Evolutionary conservation across 2,113 vertebrate species (phyloP).

Genomic region (Seriola aureovittata): DNA sequence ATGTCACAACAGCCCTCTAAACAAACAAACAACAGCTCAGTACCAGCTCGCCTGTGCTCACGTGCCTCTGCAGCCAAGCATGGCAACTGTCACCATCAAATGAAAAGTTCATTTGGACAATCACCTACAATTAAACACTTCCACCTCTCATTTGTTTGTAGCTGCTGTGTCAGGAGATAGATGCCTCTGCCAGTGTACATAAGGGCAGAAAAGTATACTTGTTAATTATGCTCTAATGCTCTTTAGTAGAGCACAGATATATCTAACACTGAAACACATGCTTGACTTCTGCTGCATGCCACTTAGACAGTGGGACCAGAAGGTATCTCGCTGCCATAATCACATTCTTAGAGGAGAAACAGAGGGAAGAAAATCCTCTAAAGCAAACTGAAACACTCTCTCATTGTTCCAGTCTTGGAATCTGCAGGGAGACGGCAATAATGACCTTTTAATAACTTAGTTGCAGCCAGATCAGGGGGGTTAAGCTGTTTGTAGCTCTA

Average conservation of each 20-base stretch:
- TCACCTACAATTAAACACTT: constrained; percentile 20
- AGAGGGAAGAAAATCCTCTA: constrained; percentile 41
- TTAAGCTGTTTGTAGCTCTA: constrained; percentile 70
- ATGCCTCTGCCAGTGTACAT: neutral
- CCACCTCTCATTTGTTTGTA: neutral
- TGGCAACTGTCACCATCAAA: neutral
- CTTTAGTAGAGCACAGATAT: constrained; percentile 5
- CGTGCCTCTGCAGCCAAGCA: constrained; percentile 15
- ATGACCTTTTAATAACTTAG: constrained; percentile 82
- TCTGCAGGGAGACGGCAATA: constrained; percentile 69
- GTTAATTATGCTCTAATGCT: constrained; percentile 12
- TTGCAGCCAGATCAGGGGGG: constrained; percentile 55
- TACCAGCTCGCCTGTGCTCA: constrained; percentile 15
- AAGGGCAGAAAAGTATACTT: neutral
- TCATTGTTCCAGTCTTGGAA: constrained; percentile 72
- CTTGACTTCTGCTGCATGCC: constrained; percentile 18
- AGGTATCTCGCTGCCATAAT: constrained; percentile 49
- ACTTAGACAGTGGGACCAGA: constrained; percentile 2
- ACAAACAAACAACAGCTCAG: constrained; percentile 69
- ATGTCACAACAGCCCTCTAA: constrained; percentile 71
- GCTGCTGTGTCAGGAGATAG: neutral
- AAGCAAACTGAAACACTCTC: constrained; percentile 61
- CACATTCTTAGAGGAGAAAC: constrained; percentile 52
- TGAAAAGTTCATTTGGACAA: constrained; percentile 34
- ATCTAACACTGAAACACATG: constrained; percentile 17